Conservation (phyloP, 2,797 vertebrate genomes). For the Artibeus lituratus region DNA sequence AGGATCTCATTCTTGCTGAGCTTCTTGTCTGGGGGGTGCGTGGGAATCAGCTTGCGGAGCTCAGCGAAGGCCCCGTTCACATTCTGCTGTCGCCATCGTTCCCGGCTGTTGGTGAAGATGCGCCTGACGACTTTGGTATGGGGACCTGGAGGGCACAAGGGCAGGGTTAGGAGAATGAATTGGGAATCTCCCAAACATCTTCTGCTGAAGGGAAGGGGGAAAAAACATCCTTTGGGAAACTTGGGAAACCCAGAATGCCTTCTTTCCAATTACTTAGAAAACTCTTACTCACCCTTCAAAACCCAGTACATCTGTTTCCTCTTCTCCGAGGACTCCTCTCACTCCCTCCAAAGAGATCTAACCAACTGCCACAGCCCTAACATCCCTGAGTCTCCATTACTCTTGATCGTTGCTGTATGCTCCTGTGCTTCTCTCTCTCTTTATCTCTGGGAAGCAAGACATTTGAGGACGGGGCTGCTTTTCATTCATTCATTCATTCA, state of each 20-base stretch:
- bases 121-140: conserved; percentile 88
- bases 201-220: neutral
- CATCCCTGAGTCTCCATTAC: neutral
- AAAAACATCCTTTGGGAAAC: neutral
- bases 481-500: neutral
- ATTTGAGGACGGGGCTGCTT: neutral
- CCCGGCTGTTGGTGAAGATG: conserved; percentile 91
- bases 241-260: neutral
- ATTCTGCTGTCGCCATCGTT: conserved; percentile 94
- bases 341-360: neutral
- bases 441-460: neutral
- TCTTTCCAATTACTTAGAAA: neutral
- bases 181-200: neutral
- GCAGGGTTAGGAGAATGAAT: neutral
- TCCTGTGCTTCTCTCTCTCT: neutral
- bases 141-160: conserved; percentile 80
- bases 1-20: conserved; percentile 96
- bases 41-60: conserved; percentile 92
- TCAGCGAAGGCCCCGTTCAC: conserved; percentile 93
- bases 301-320: neutral
- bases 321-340: neutral
- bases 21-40: conserved; percentile 93
- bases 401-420: neutral
- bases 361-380: neutral
- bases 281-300: neutral